Conservation (phyloP, 2,113 vertebrate genomes). For the Chrysochloris asiatica region DNA sequence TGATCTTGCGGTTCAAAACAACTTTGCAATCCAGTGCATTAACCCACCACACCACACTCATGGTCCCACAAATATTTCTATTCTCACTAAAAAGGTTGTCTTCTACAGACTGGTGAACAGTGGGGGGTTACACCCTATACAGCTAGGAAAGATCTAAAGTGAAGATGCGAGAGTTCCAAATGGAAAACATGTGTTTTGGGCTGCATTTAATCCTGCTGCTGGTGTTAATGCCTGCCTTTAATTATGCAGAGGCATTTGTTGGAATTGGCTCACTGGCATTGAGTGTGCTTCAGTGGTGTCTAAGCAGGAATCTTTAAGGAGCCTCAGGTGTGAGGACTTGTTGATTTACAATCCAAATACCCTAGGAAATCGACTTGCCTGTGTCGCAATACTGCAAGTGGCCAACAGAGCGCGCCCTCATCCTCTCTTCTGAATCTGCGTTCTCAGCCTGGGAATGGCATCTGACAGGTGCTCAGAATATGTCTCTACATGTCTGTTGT, state of each 20-base stretch:
- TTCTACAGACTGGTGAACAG: neutral
- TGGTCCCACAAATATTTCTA: neutral
- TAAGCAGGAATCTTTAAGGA: neutral
- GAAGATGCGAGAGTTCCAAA: neutral
- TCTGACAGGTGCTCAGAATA: neutral
- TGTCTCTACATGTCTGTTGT: too few relatives aligned
- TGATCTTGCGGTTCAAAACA: too few relatives aligned
- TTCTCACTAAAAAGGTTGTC: neutral
- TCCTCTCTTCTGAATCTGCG: neutral
- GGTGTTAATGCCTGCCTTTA: neutral
- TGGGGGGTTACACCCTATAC: too few relatives aligned
- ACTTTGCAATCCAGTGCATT: too few relatives aligned
- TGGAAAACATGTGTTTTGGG: neutral
- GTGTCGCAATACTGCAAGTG: neutral
- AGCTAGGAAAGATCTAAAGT: too few relatives aligned
- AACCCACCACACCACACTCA: too few relatives aligned
- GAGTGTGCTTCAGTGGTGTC: neutral
- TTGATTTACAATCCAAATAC: neutral
- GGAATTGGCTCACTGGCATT: neutral
- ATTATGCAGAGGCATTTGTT: neutral
- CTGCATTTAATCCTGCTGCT: neutral
- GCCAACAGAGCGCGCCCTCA: constrained; percentile 19
- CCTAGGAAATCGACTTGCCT: neutral
- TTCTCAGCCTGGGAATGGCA: too few relatives aligned
- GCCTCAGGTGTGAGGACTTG: neutral